Evolutionary conservation across 1,140 invertebrate species (phyloP), one percentile per base, ranked within the genome.

Genomic region (Lanistes nyassanus): DNA sequence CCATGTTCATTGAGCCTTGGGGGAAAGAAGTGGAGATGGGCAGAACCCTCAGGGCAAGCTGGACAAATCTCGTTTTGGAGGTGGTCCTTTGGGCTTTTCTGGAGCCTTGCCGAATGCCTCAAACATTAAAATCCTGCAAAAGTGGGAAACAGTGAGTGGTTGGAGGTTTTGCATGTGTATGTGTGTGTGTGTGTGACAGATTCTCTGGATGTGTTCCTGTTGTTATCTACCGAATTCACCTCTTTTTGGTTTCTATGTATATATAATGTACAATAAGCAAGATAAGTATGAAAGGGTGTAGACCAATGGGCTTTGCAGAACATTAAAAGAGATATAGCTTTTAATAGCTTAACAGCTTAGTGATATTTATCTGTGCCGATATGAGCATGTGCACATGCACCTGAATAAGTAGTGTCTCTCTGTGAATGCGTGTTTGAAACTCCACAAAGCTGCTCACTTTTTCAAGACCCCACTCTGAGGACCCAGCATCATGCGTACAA

Each of bases 401-500:
- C n/a, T 55, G 53, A n/a, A 55, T 55, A 39, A 36, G 42, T n/a
- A n/a, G n/a, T n/a, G n/a, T n/a, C n/a, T n/a, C n/a, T n/a, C n/a
- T n/a, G n/a, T n/a, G n/a, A n/a, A n/a, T n/a, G 42, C 19, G 42
- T 47, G 1, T 47, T 47, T 47, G 9, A 0, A 9, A 47, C 0
- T 9, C 42, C 58, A 60, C 58, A 60, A 26, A 26, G 1, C 65
- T 36, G 42, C 6, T 69, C 64, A 87, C 86, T 83, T 76, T 83
- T 84, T 86, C 23, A 87, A 75, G 11, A 86, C 80, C 0, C 81
- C 76, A 37, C 74, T 78, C 67, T 84, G 82, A 21, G 76, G 75
- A 9, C 86, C 85, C 5, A 87, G 77, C 86, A 87, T 87, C 86
- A 87, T 87, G 26, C 67, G 68, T 3, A 86, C 62, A 73, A 87